Conservation (phyloP, 2,888 invertebrate species). For the Eumacrocentrus americanus region DNA sequence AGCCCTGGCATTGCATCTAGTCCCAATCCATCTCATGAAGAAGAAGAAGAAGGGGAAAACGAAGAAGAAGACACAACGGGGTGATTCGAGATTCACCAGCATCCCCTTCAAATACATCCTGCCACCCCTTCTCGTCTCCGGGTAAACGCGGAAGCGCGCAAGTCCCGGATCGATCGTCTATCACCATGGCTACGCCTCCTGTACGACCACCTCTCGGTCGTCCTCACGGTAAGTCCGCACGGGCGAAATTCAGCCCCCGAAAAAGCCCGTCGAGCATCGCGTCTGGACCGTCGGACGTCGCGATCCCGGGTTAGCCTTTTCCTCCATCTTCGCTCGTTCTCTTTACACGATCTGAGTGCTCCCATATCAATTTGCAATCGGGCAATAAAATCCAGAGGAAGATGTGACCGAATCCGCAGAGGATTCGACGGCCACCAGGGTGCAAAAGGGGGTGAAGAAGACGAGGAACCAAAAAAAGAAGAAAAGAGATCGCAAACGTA, state of each 20-base stretch:
- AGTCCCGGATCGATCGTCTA: slow-evolving; percentile 55
- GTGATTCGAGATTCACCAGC: slow-evolving; percentile 4
- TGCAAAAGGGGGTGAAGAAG: slow-evolving; percentile 6
- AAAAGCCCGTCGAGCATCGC: slow-evolving; percentile 25
- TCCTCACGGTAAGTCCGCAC: slow-evolving; percentile 25
- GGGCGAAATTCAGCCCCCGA: slow-evolving; percentile 26
- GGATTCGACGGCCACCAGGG: no score
- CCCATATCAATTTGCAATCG: no score
- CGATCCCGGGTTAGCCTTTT: slow-evolving; percentile 2
- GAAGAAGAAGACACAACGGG: neutral
- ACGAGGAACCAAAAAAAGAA: slow-evolving; percentile 11
- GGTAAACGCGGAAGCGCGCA: slow-evolving; percentile 44
- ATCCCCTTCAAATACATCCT: neutral
- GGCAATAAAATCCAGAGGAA: no score
- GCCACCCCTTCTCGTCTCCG: neutral
- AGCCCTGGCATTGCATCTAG: neutral
- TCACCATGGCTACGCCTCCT: slow-evolving; percentile 55
- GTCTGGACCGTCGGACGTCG: slow-evolving; percentile 7
- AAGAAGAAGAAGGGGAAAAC: neutral
- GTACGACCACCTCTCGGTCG: slow-evolving; percentile 18
- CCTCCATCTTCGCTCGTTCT: no score
- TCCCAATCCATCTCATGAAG: no score
- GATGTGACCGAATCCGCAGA: no score
- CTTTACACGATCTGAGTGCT: no score
- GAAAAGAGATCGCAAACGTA: slow-evolving; percentile 31